phyloP scores from a whole-genome alignment of 1,140 invertebrate genomes.

The Brachionus koreanus region DNA sequence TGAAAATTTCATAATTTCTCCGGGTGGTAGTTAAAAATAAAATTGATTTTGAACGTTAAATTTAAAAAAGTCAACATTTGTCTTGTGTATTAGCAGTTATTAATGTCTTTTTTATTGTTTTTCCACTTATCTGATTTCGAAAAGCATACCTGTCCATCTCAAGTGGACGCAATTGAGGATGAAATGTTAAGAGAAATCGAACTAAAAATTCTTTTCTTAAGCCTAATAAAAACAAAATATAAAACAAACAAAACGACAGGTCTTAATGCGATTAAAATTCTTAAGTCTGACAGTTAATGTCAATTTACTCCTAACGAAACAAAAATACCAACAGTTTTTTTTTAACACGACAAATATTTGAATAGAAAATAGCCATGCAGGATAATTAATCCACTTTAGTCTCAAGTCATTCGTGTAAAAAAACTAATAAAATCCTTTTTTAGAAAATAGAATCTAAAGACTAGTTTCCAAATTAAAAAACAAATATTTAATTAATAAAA shows the following conservation, averaged over 20 bases:
- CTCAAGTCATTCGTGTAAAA: not conserved
- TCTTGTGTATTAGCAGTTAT: not conserved
- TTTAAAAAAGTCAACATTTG: not conserved
- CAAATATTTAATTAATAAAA: conserved; percentile 1
- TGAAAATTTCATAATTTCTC: too few relatives aligned
- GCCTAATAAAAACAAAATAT: not conserved
- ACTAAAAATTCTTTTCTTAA: not conserved
- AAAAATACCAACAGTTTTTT: not conserved
- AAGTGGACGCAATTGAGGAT: not conserved
- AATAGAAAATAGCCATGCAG: not conserved
- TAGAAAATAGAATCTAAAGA: too few relatives aligned
- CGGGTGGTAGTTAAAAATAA: too few relatives aligned
- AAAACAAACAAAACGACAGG: conserved; percentile 37
- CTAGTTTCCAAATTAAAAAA: not conserved
- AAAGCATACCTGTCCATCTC: not conserved
- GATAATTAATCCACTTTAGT: not conserved
- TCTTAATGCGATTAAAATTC: conserved; percentile 29
- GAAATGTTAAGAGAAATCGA: not conserved
- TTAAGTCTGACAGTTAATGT: conserved; percentile 22
- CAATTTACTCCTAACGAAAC: not conserved
- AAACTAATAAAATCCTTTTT: not conserved
- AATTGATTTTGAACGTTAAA: not conserved
- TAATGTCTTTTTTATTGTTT: not conserved
- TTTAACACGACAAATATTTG: not conserved
- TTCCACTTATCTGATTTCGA: conserved; percentile 6